These are phyloP conservation scores for Sebastes alutus DNA, from an alignment of 2,797 vertebrate genomes.

Conservation along the genomic window DNA sequence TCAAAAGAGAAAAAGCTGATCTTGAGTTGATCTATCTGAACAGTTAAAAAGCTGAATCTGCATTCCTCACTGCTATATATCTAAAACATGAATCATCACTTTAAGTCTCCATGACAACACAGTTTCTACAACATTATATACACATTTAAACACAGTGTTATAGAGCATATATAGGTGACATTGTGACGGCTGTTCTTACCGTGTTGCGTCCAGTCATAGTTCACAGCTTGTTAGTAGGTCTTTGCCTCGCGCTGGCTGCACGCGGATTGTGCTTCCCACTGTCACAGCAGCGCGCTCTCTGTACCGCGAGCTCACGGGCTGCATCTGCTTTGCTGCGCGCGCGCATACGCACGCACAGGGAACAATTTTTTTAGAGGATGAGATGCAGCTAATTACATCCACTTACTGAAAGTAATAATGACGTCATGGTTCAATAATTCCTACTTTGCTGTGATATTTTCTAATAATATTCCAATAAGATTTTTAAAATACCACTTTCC, in stretches of 20 bases:
- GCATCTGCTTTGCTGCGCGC: slow-evolving; percentile 20
- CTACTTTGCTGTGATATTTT: neutral
- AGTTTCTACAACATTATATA: neutral
- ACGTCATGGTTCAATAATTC: neutral
- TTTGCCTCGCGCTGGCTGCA: slow-evolving; percentile 55
- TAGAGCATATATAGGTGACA: neutral
- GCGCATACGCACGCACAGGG: neutral
- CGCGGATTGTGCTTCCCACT: slow-evolving; percentile 53
- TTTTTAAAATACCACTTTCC: neutral
- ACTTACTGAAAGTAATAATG: neutral
- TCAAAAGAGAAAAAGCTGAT: neutral
- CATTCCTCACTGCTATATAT: neutral
- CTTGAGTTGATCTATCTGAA: neutral
- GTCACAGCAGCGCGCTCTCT: slow-evolving; percentile 29
- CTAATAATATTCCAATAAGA: neutral
- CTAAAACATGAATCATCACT: neutral
- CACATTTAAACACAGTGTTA: neutral
- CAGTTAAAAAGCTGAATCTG: neutral
- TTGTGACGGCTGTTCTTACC: slow-evolving; percentile 46
- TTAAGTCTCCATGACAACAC: neutral
- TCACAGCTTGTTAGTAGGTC: slow-evolving; percentile 26
- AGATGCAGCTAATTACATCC: neutral
- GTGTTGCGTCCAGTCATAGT: slow-evolving; percentile 2
- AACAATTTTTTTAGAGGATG: neutral
- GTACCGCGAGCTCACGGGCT: slow-evolving; percentile 28